Evolutionary conservation across 2,888 invertebrate genomes (phyloP).

Genomic region (Apotomis betuletana): DNA sequence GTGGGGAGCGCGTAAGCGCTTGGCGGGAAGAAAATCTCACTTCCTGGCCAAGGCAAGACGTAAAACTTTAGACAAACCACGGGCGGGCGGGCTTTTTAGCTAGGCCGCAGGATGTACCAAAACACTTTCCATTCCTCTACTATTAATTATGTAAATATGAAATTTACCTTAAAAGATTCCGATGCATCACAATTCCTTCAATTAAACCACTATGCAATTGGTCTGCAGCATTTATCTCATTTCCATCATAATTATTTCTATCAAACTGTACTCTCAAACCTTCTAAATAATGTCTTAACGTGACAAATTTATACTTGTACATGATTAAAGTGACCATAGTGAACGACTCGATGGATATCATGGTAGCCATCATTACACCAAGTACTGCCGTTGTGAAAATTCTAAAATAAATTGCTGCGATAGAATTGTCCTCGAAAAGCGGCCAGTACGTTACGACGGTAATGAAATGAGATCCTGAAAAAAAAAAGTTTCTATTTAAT

Average conservation of each 20-base stretch:
- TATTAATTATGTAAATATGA: too few species aligned
- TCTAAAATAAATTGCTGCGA: constrained; percentile 55
- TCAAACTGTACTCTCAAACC: constrained; percentile 59
- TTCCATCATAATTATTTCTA: constrained; percentile 50
- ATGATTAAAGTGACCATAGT: constrained; percentile 68
- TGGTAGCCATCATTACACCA: constrained; percentile 61
- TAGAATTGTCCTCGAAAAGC: constrained; percentile 60
- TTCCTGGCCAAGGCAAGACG: too few species aligned
- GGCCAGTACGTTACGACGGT: constrained; percentile 74
- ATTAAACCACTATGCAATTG: constrained; percentile 60
- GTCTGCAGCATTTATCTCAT: constrained; percentile 55
- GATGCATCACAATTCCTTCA: constrained; percentile 73
- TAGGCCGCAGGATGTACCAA: too few species aligned
- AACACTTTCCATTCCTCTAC: too few species aligned
- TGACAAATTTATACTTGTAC: constrained; percentile 75
- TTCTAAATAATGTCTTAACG: constrained; percentile 68
- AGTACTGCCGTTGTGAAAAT: constrained; percentile 60
- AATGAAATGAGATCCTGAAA: constrained; percentile 71
- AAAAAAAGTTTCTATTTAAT: background rate
- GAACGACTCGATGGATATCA: constrained; percentile 69
- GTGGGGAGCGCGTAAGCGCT: too few species aligned
- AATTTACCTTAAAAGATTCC: constrained; percentile 64
- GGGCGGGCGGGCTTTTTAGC: too few species aligned
- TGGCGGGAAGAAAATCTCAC: too few species aligned
- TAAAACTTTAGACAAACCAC: too few species aligned